Evolutionary conservation across 37 sponge, comb jelly and placozoan species (phyloP).

Genomic region (Spongilla lacustris): DNA sequence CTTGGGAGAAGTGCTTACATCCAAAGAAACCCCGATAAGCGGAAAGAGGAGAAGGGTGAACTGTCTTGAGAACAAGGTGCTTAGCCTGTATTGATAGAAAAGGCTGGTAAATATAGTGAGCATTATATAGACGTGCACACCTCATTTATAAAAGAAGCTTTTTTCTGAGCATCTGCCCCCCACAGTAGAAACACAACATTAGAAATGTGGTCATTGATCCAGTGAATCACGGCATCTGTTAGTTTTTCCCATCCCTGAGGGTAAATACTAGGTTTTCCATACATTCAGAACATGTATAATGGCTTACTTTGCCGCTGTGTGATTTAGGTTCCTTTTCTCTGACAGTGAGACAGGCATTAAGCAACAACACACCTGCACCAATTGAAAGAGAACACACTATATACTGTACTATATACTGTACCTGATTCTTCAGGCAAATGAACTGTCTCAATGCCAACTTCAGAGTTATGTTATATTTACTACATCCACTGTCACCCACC

Average conservation of each 20-base stretch:
- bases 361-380: slow-evolving; percentile 86
- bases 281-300: neutral
- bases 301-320: slow-evolving; percentile 73
- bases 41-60: slow-evolving; percentile 96
- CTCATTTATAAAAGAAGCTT: slow-evolving; percentile 75
- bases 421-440: too few relatives aligned
- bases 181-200: slow-evolving; percentile 93
- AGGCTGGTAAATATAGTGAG: neutral
- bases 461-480: too few relatives aligned
- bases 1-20: slow-evolving; percentile 91
- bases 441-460: too few relatives aligned
- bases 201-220: slow-evolving; percentile 70
- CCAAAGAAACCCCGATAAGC: slow-evolving; percentile 95
- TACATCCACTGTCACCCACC: too few relatives aligned
- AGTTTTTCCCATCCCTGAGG: slow-evolving; percentile 95
- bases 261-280: too few relatives aligned
- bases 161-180: slow-evolving; percentile 96
- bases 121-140: slow-evolving; percentile 1
- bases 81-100: slow-evolving; percentile 37
- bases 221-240: slow-evolving; percentile 95
- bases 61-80: slow-evolving; percentile 86
- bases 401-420: too few relatives aligned
- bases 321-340: slow-evolving; percentile 84
- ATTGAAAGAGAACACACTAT: neutral
- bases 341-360: slow-evolving; percentile 97